A percentile compares a stretch with the other conserved stretches of the same genome.
Evolutionary conservation across 1,140 invertebrate genomes (phyloP).

Genomic region (Probaryconus sp.): DNA sequence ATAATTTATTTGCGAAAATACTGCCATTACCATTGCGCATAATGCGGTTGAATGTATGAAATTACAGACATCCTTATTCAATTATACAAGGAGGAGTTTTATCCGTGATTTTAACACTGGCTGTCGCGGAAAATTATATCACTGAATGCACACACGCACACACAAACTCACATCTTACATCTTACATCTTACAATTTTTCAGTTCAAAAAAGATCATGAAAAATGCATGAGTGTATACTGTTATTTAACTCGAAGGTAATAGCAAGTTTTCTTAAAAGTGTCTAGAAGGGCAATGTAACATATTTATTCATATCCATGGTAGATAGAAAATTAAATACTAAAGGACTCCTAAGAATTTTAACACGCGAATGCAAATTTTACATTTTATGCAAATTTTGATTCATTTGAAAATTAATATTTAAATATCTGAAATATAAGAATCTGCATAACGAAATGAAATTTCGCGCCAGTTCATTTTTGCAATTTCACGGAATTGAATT

Average conservation of each 20-base stretch:
- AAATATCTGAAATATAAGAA: no score
- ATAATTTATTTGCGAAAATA: slow-evolving; percentile 11
- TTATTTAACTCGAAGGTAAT: slow-evolving; percentile 54
- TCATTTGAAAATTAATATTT: no score
- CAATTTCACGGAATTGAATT: no score
- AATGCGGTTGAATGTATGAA: slow-evolving; percentile 10
- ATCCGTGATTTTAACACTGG: slow-evolving; percentile 11
- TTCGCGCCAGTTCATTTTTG: no score
- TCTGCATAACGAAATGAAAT: no score
- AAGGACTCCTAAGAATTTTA: slow-evolving; percentile 34
- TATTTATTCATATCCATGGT: slow-evolving; percentile 53
- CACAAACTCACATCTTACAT: no score
- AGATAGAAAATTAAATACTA: slow-evolving; percentile 46
- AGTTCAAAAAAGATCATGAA: slow-evolving; percentile 41
- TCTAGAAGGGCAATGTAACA: slow-evolving; percentile 13
- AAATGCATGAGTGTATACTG: slow-evolving; percentile 46
- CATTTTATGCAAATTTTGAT: no score
- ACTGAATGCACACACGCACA: slow-evolving; percentile 20
- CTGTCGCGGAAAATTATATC: slow-evolving; percentile 36
- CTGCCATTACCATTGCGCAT: slow-evolving; percentile 16
- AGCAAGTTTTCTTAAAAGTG: slow-evolving; percentile 40
- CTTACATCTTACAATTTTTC: slow-evolving; percentile 14
- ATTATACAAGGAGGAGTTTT: slow-evolving; percentile 34
- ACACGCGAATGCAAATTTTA: no score
- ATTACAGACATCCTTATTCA: slow-evolving; percentile 38